Base-by-base conservation (phyloP, 2,797 vertebrate genomes). In the Pseudopleuronectes americanus region DNA sequence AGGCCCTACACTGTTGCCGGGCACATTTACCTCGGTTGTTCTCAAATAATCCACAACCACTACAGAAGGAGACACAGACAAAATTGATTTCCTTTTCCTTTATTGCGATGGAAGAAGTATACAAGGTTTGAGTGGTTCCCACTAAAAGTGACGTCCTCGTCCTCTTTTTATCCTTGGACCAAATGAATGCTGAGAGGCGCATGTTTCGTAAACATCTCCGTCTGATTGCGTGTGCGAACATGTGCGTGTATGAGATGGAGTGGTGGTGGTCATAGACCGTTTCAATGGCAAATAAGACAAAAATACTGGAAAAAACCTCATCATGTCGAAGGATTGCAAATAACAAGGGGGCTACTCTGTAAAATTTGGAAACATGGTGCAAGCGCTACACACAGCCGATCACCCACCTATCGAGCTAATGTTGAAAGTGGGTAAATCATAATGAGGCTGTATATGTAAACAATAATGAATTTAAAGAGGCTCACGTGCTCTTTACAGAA, bases 11-110 rank as follows among this genome's bases (percentile, higher is more conserved):
- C 74, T 87, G 71, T 82, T 67, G 64, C 55, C 2, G 64, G 51
- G 68, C 62, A 77, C 77, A 45, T 87, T 91, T 77, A 83, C 82
- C 87, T 86, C 88, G 83, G 87, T 85, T 78, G 77, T 77, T 79
- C 72, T 79, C 31, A 61, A 79, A 77, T 74, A 80, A 75, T 68
- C 68, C 26, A 58, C 64, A 64, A 56, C 69, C 53, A 63, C 65
- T 71, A 57, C 66, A 65, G 63, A 87, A 28, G 77, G 57, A 80
- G 72, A 78, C 79, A 79, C 68, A 71, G 61, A 31, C 63, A 71
- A 89, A 88, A 89, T 88, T 82, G 81, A 86, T 92, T 91, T 88
- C 58, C 68, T 80, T 63, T 74, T 83, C 54, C 28, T 66, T 71
- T 74, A 75, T 89, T 85, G 63, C 86, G 48, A 71, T 57, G 24